Evolutionary conservation across 1,140 invertebrate genomes (phyloP).

Genomic region (Acyrthosiphon pisum): DNA sequence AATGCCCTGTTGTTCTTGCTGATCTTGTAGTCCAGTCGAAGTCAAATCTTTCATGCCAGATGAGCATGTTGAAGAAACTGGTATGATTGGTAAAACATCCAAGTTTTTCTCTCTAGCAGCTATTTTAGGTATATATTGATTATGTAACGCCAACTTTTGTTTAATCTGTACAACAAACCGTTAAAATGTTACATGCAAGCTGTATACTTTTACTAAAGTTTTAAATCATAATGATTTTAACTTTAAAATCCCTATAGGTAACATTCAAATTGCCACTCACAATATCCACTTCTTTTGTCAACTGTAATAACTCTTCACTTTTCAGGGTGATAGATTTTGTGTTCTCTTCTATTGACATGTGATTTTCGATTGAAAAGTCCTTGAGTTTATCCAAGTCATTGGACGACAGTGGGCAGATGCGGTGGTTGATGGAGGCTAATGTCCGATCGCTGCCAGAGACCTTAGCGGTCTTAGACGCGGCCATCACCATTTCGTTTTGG

Average conservation of each 20-base stretch:
- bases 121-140: too few relatives aligned
- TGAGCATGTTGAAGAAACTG: too few relatives aligned
- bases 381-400: neutral
- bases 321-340: neutral
- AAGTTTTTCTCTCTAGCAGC: too few relatives aligned
- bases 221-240: too few relatives aligned
- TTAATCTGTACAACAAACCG: neutral
- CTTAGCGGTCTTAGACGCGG: neutral
- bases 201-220: neutral
- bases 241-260: neutral
- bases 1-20: too few relatives aligned
- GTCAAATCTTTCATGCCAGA: too few relatives aligned
- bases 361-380: neutral
- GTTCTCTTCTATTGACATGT: neutral
- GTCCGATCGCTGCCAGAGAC: neutral
- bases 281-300: neutral
- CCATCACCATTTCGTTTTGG: slow-evolving; percentile 37
- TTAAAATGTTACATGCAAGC: neutral
- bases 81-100: too few relatives aligned
- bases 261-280: neutral
- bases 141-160: neutral
- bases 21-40: too few relatives aligned
- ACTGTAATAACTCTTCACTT: neutral
- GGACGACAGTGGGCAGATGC: neutral
- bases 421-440: neutral